Base-by-base conservation (phyloP, 2,888 invertebrate genomes). In the Trichogramma dendrolimi region DNA sequence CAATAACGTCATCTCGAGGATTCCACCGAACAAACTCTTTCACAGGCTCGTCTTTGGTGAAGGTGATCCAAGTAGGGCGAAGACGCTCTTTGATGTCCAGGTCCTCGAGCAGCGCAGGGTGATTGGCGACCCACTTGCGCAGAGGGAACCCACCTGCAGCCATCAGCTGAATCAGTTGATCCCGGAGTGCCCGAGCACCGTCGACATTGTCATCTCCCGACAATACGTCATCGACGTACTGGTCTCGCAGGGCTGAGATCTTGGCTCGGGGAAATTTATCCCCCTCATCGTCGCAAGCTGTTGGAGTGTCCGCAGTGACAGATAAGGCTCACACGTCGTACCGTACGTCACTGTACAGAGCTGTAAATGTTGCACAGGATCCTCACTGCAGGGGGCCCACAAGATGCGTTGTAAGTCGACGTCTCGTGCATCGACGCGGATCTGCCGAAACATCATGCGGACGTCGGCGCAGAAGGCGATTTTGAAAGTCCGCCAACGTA, bases 381-480 rank as follows among this genome's bases (percentile, higher is more conserved):
- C 55, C 4, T 42, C n/a, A 1, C 60, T 46, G 39, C 46, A 40
- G 0, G 55, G 38, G 40, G 47, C 46, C 66, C 66, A 66, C 4
- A 61, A 10, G 41, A 66, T 67, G 7, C 60, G 54, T 57, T 65
- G 66, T 5, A 60, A 65, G 49, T 58, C 40, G 3, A 56, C 39
- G 53, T 73, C 68, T 4, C 59, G 58, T 0, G 8, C 53, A n/a
- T 52, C n/a, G 4, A 66, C 39, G 1, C 51, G 38, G 3, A 65
- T 27, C 40, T 65, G 63, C 4, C 67, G 44, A 55, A 63, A 67
- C 63, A 67, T 67, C 43, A 64, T 64, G n/a, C 58, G 55, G 5
- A 61, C 48, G 14, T 64, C 64, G 2, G 41, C 61, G n/a, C n/a
- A n/a, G n/a, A n/a, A n/a, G n/a, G n/a, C n/a, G n/a, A n/a, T n/a